phyloP scores from a whole-genome alignment of 1,140 invertebrate genomes.

The Frieseomelitta varia region DNA sequence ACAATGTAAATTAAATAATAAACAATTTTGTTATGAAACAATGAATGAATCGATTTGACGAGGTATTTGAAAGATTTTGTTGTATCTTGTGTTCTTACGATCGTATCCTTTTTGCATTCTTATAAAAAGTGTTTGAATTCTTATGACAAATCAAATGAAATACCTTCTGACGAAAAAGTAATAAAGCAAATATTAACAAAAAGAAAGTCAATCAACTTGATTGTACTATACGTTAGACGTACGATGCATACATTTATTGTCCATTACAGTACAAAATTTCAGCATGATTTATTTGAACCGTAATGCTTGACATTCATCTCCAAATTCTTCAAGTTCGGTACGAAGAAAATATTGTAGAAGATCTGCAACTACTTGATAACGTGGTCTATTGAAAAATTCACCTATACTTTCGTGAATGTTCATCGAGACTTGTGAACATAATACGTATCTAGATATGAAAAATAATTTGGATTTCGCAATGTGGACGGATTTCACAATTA shows the following conservation, averaged over 20 bases:
- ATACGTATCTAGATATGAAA: conserved; percentile 42
- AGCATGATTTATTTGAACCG: not conserved
- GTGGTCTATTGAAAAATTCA: conserved; percentile 62
- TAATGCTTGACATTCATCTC: conserved; percentile 6
- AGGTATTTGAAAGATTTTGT: no score
- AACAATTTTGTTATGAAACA: not conserved
- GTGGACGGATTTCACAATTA: not conserved
- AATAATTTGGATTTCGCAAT: conserved; percentile 19
- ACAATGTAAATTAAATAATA: not conserved
- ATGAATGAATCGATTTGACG: not conserved
- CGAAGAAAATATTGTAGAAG: conserved; percentile 49
- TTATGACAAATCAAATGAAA: not conserved
- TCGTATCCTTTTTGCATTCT: no score
- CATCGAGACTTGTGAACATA: conserved; percentile 41
- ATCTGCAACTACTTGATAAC: conserved; percentile 46
- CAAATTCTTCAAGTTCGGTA: not conserved
- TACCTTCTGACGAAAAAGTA: not conserved
- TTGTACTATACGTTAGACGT: not conserved
- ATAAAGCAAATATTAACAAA: not conserved
- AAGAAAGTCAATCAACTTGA: not conserved
- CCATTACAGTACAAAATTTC: not conserved
- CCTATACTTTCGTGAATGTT: conserved; percentile 59
- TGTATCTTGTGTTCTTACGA: no score
- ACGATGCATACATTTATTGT: not conserved
- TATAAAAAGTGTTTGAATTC: no score